phyloP scores from a whole-genome alignment of 2,888 invertebrate genomes.

The Villa cingulata region DNA sequence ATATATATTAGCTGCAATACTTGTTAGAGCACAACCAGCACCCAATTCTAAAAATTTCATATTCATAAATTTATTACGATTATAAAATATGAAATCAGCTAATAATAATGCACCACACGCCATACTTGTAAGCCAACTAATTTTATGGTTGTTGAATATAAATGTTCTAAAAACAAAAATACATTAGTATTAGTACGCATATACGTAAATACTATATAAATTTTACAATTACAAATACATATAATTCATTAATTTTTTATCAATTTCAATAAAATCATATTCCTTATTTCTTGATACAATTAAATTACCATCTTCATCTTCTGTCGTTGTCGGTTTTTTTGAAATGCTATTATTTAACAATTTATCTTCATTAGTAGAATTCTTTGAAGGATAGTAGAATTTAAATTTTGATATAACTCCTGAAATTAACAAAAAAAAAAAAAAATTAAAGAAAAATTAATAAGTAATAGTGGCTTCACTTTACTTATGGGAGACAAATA shows the following conservation, averaged over 20 bases:
- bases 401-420: constrained; percentile 60
- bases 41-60: constrained; percentile 63
- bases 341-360: constrained; percentile 14
- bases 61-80: constrained; percentile 33
- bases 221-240: too few relatives aligned
- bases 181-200: too few relatives aligned
- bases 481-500: too few relatives aligned
- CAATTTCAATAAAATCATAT: constrained; percentile 48
- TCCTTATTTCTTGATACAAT: constrained; percentile 40
- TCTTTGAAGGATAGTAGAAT: constrained; percentile 41
- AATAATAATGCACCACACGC: constrained; percentile 75
- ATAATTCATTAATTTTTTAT: constrained; percentile 29
- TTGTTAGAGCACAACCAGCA: constrained; percentile 75
- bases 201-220: too few relatives aligned
- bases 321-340: too few relatives aligned
- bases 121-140: constrained; percentile 79
- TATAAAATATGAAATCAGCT: constrained; percentile 58
- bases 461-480: too few relatives aligned
- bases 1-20: constrained; percentile 65
- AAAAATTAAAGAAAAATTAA: too few relatives aligned
- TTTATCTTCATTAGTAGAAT: background rate
- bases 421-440: too few relatives aligned
- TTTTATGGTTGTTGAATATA: constrained; percentile 54
- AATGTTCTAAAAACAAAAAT: constrained; percentile 48
- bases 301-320: constrained; percentile 60